phyloP scores from a whole-genome alignment of 1,140 invertebrate genomes.

The Drosophila leontia region DNA sequence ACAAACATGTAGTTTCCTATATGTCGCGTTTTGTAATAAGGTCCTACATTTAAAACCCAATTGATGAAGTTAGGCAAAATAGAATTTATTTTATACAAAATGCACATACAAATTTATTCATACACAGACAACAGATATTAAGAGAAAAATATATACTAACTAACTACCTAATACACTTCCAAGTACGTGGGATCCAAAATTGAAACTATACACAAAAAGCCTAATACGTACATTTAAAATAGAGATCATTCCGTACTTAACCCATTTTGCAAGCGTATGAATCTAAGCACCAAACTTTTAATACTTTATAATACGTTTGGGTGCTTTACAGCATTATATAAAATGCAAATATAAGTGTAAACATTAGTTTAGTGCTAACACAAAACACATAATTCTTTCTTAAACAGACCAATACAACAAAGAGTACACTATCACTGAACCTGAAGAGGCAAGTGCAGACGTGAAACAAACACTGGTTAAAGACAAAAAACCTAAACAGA shows the following conservation, averaged over 20 bases:
- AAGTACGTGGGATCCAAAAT: constrained; percentile 45
- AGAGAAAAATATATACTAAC: constrained; percentile 59
- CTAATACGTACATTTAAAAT: constrained; percentile 47
- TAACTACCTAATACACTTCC: constrained; percentile 27
- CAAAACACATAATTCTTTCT: constrained; percentile 82
- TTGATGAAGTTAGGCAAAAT: constrained; percentile 18
- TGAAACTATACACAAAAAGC: constrained; percentile 39
- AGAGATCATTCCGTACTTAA: constrained; percentile 43
- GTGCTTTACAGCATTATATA: constrained; percentile 77
- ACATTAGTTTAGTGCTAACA: constrained; percentile 80
- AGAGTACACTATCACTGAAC: constrained; percentile 84
- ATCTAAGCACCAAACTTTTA: constrained; percentile 55
- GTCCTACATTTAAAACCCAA: constrained; percentile 16
- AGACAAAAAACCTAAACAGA: constrained; percentile 69
- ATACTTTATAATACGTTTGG: constrained; percentile 33
- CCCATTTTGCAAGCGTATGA: constrained; percentile 55
- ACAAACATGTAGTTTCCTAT: constrained; percentile 11
- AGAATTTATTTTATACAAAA: constrained; percentile 10
- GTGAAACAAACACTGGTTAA: constrained; percentile 80
- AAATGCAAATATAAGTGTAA: constrained; percentile 80
- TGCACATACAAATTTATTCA: constrained; percentile 7
- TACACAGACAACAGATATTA: constrained; percentile 5
- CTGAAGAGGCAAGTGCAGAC: constrained; percentile 82
- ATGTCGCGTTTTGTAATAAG: constrained; percentile 11
- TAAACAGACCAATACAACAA: constrained; percentile 84